Conservation (phyloP, 2,113 vertebrate species). For the Illadopsis cleaveri region DNA sequence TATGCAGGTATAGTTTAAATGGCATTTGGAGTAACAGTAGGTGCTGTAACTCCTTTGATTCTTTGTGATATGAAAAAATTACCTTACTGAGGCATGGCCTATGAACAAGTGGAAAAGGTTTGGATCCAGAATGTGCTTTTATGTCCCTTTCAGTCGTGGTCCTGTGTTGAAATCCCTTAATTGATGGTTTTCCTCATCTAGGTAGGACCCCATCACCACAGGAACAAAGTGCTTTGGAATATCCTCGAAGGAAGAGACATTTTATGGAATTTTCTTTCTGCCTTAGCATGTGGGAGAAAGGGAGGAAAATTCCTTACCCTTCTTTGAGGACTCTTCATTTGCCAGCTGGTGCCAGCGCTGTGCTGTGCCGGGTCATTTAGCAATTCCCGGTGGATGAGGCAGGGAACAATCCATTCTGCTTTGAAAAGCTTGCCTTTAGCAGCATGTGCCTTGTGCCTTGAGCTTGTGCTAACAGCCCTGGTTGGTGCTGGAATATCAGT, state of each 20-base stretch:
- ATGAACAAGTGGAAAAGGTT: neutral
- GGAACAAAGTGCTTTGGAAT: neutral
- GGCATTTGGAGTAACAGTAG: neutral
- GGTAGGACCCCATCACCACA: neutral
- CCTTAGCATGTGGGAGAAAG: neutral
- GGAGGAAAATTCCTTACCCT: neutral
- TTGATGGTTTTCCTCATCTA: neutral
- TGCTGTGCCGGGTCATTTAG: neutral
- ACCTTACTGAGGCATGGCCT: fast-evolving
- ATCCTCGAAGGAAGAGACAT: neutral
- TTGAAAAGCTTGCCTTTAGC: neutral
- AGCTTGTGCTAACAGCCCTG: neutral
- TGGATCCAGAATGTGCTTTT: neutral
- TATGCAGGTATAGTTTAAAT: neutral
- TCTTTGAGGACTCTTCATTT: neutral
- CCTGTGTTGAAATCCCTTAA: neutral
- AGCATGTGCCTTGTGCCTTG: neutral
- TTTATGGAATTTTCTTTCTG: neutral
- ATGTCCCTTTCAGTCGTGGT: neutral
- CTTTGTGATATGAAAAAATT: neutral
- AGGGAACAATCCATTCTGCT: neutral
- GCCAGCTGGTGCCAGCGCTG: neutral
- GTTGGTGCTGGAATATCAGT: neutral
- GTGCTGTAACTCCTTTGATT: neutral
- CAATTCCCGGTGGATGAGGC: neutral